Conservation (phyloP, 2,113 vertebrate genomes). For the Ochotona princeps region DNA sequence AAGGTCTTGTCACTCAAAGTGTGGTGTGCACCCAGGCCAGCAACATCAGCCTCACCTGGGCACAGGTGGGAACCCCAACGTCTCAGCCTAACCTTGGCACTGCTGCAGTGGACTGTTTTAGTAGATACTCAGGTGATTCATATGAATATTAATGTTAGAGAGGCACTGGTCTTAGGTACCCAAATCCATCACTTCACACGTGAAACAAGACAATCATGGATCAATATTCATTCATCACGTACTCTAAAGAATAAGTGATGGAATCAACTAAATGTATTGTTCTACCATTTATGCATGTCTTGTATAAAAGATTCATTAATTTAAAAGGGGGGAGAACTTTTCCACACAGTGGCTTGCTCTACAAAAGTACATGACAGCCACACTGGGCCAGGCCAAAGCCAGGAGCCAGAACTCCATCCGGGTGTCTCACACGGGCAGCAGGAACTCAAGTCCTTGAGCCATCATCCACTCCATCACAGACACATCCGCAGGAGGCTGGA, state of each 20-base stretch:
- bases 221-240: background rate
- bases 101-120: background rate
- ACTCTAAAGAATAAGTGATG: background rate
- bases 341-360: no score
- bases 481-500: no score
- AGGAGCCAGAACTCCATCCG: no score
- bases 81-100: background rate
- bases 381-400: no score
- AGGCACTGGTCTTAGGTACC: background rate
- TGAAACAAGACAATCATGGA: conserved; percentile 21
- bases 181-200: background rate
- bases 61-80: background rate
- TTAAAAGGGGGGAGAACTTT: no score
- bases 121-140: background rate
- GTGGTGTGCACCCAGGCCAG: background rate
- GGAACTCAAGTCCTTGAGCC: no score
- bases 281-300: background rate
- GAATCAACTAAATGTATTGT: background rate
- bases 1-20: background rate
- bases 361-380: no score
- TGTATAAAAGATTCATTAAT: no score
- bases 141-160: background rate
- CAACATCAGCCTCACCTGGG: background rate
- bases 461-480: no score
- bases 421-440: no score